A percentile compares a stretch with the other conserved stretches of the same genome.
Evolutionary conservation across 2,888 invertebrate species (phyloP).

Genomic region (Harpagoxenus sublaevis): DNA sequence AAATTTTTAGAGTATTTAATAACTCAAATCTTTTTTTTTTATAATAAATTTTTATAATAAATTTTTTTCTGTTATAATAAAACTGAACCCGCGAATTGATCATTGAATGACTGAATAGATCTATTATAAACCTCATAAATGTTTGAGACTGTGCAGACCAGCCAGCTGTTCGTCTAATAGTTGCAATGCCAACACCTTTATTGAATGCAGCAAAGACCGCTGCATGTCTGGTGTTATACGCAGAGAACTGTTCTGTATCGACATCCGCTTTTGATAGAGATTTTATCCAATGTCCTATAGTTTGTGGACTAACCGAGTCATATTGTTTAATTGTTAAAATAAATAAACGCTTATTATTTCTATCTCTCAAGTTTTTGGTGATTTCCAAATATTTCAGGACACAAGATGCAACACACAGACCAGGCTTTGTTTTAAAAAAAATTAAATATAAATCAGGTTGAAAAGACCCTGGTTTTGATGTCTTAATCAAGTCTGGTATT

Average conservation of each 20-base stretch:
- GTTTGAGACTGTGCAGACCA: constrained; percentile 24
- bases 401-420: constrained; percentile 42
- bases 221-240: constrained; percentile 33
- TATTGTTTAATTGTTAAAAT: constrained; percentile 48
- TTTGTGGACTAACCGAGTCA: constrained; percentile 14
- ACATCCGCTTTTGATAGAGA: not conserved
- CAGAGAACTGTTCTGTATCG: constrained; percentile 5
- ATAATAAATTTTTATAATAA: too few species aligned
- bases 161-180: constrained; percentile 23
- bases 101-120: not conserved
- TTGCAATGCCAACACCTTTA: not conserved
- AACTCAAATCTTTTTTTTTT: not conserved
- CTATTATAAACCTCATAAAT: constrained; percentile 35
- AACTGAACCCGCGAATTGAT: not conserved
- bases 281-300: constrained; percentile 8
- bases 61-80: not conserved
- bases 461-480: constrained; percentile 29
- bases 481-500: constrained; percentile 58
- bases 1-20: not conserved
- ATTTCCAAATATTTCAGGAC: constrained; percentile 39
- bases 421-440: constrained; percentile 46
- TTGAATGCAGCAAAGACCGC: not conserved
- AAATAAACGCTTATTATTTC: constrained; percentile 31
- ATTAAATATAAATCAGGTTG: constrained; percentile 52
- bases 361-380: constrained; percentile 26